These are phyloP conservation scores for Leptothorax acervorum DNA, from an alignment of 2,888 invertebrate species.

Conservation along the genomic window DNA sequence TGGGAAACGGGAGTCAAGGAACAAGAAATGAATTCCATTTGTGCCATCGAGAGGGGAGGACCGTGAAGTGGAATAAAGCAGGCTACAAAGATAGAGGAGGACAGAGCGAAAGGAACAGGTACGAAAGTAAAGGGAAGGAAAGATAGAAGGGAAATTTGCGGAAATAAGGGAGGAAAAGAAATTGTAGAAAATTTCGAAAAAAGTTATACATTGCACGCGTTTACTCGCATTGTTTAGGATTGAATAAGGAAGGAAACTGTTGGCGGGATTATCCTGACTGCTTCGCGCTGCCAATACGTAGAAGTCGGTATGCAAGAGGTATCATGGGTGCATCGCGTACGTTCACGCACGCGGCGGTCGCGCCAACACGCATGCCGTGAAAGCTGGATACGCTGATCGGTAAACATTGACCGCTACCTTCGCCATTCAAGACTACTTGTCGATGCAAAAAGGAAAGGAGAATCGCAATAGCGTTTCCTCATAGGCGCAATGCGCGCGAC, in stretches of 20 bases:
- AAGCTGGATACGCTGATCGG: conserved; percentile 43
- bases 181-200: not conserved
- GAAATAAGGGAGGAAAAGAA: conserved; percentile 16
- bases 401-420: conserved; percentile 57
- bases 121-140: conserved; percentile 45
- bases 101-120: conserved; percentile 74
- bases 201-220: not conserved
- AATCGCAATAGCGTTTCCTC: not conserved
- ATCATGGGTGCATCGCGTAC: conserved; percentile 51
- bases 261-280: conserved; percentile 59
- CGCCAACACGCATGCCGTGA: conserved; percentile 33
- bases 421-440: conserved; percentile 21
- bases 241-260: conserved; percentile 47
- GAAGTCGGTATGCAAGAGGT: conserved; percentile 49
- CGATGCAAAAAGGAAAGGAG: conserved; percentile 22
- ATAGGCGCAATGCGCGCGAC: not conserved
- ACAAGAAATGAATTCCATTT: conserved; percentile 79
- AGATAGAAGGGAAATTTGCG: conserved; percentile 29
- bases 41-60: conserved; percentile 72
- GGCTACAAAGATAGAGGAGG: not conserved
- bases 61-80: conserved; percentile 23
- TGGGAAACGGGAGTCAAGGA: conserved; percentile 75
- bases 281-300: conserved; percentile 53
- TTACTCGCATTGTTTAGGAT: not conserved
- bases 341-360: conserved; percentile 53